Evolutionary conservation across 2,797 vertebrate genomes (phyloP).

Genomic region (Pelobates cultripes): DNA sequence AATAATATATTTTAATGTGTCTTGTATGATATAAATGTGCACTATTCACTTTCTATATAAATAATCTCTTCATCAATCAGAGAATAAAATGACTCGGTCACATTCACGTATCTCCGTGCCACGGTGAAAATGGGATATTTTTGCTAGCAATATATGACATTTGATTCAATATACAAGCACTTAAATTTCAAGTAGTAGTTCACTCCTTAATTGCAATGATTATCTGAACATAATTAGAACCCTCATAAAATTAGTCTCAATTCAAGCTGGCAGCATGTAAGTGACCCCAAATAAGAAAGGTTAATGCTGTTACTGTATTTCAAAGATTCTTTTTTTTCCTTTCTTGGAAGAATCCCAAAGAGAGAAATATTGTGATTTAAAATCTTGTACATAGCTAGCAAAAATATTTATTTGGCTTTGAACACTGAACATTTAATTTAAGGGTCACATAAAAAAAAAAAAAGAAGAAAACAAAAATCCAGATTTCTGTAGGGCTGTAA

Average conservation of each 20-base stretch:
- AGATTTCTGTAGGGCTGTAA: no score
- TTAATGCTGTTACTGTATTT: not conserved
- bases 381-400: not conserved
- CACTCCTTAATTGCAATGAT: not conserved
- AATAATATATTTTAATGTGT: no score
- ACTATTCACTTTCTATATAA: no score
- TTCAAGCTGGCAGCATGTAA: not conserved
- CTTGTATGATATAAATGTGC: no score
- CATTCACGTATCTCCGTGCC: not conserved
- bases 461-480: not conserved
- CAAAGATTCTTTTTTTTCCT: not conserved
- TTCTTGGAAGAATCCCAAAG: not conserved
- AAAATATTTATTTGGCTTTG: not conserved
- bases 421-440: not conserved
- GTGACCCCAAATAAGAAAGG: constrained; percentile 1
- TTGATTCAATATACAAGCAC: not conserved
- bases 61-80: no score
- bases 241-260: constrained; percentile 10
- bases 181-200: not conserved
- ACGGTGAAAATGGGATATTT: not conserved
- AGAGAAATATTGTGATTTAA: not conserved
- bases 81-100: no score
- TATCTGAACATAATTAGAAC: constrained; percentile 1
- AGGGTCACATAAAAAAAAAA: not conserved
- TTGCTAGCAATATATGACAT: not conserved